Conservation (phyloP, 1,140 invertebrate species). For the Zaprionus nigranus region DNA sequence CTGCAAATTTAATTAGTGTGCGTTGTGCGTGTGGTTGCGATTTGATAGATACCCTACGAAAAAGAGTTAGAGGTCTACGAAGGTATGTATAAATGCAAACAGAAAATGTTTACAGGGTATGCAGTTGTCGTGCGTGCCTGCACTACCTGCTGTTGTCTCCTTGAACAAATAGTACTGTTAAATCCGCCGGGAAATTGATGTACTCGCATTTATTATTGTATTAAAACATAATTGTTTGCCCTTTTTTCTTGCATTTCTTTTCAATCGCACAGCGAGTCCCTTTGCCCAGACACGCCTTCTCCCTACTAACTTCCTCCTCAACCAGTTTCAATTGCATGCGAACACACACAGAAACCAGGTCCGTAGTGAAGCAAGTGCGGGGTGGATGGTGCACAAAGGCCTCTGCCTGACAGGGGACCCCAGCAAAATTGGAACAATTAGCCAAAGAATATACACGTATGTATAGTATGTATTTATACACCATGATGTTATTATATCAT, state of each 20-base stretch:
- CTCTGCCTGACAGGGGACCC: too few relatives aligned
- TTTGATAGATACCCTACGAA: background rate
- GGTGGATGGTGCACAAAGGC: too few relatives aligned
- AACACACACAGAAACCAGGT: background rate
- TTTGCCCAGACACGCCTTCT: background rate
- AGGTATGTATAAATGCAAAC: background rate
- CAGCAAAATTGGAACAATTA: too few relatives aligned
- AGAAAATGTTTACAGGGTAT: background rate
- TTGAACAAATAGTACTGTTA: conserved; percentile 8
- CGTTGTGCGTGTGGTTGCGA: background rate
- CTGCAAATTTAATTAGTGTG: background rate
- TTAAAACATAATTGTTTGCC: conserved; percentile 27
- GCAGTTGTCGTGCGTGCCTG: background rate
- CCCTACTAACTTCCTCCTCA: too few relatives aligned
- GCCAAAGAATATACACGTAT: too few relatives aligned
- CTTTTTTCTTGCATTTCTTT: conserved; percentile 9
- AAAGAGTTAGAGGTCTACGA: background rate
- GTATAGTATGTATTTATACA: too few relatives aligned
- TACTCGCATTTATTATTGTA: conserved; percentile 21
- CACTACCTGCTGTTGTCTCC: background rate
- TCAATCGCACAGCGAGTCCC: conserved; percentile 21
- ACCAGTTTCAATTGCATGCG: conserved; percentile 12
- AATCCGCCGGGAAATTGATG: conserved; percentile 20
- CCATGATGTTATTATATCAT: too few relatives aligned
- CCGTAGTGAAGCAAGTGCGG: too few relatives aligned